These are phyloP conservation scores for Cryptoprocta ferox DNA, from an alignment of 2,797 vertebrate genomes.

Conservation along the genomic window DNA sequence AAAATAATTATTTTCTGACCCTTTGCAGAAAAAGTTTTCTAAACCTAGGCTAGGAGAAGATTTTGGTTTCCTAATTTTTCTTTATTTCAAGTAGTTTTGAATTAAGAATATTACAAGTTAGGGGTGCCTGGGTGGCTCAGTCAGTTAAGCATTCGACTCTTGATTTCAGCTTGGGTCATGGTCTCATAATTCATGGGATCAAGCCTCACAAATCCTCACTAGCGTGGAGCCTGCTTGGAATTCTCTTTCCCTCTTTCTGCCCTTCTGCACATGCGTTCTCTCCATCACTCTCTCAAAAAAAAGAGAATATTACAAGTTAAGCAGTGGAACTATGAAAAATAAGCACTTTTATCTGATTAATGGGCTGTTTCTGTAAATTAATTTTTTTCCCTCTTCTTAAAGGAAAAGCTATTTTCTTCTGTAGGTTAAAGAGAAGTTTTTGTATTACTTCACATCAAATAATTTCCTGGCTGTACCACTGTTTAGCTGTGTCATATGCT, in stretches of 20 bases:
- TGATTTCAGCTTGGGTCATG: too few species aligned
- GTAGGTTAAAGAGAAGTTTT: neutral
- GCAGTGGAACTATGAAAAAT: neutral
- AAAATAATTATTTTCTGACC: neutral
- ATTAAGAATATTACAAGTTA: constrained; percentile 7
- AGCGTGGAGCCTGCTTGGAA: too few species aligned
- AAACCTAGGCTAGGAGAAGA: neutral
- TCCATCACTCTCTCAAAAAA: too few species aligned
- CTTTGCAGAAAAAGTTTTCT: neutral
- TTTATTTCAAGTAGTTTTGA: constrained; percentile 6
- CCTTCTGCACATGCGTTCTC: too few species aligned
- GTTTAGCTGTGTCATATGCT: neutral
- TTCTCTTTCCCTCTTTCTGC: too few species aligned
- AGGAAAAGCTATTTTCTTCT: constrained; percentile 35
- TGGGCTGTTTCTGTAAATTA: neutral
- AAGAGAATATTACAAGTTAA: neutral
- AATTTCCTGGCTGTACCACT: neutral
- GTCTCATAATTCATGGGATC: too few species aligned
- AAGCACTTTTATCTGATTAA: neutral
- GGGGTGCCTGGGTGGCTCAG: too few species aligned
- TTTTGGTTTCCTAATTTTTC: neutral
- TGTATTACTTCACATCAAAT: neutral
- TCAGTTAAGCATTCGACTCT: too few species aligned
- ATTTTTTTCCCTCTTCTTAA: neutral
- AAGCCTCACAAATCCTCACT: too few species aligned